Percentiles rank a stretch among this genome's conserved stretches.
Conservation (phyloP, 2,797 vertebrate species). For the Helicolenus hilgendorfi region DNA sequence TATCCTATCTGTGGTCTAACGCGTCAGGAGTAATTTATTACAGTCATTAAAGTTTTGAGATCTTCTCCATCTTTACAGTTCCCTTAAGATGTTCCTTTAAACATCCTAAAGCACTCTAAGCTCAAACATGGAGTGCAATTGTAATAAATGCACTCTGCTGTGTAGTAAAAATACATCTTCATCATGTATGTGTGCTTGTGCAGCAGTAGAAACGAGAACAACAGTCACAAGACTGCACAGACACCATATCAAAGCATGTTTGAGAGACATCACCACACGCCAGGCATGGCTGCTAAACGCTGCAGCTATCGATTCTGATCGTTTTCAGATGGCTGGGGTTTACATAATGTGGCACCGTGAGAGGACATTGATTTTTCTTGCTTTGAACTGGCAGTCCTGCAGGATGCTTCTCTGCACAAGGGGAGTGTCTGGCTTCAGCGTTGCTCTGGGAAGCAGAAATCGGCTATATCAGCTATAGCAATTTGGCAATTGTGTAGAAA, state of each 20-base stretch:
- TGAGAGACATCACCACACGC: constrained; percentile 6
- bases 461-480: constrained; percentile 21
- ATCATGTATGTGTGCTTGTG: neutral
- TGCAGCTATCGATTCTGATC: constrained; percentile 50
- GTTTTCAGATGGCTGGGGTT: constrained; percentile 64
- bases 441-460: constrained; percentile 17
- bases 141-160: neutral
- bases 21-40: constrained; percentile 36
- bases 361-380: constrained; percentile 71
- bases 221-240: neutral
- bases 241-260: neutral
- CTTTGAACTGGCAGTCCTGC: constrained; percentile 60
- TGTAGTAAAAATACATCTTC: neutral
- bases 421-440: constrained; percentile 33
- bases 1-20: constrained; percentile 26
- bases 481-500: constrained; percentile 39
- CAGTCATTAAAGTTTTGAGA: constrained; percentile 12
- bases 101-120: neutral
- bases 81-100: neutral
- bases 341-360: constrained; percentile 58
- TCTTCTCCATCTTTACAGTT: neutral
- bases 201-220: neutral
- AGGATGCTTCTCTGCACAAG: constrained; percentile 51
- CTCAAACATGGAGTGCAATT: neutral
- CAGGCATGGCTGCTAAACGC: constrained; percentile 6